These are phyloP conservation scores for Melanotaenia parkinsoni DNA, from an alignment of 2,797 vertebrate genomes.

Conservation along the genomic window DNA sequence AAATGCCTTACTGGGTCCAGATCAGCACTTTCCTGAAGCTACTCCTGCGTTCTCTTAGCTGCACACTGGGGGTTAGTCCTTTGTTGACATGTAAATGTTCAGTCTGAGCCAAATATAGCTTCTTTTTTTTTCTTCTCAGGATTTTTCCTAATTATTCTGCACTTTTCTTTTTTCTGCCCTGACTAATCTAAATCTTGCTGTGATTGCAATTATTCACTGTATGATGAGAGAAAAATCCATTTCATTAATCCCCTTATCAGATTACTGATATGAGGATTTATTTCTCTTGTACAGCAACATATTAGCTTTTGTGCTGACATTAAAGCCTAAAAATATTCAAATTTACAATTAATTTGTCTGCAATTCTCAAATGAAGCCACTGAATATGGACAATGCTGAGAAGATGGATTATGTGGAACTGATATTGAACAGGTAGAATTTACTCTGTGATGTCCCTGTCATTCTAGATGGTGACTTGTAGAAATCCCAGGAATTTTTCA, in stretches of 20 bases:
- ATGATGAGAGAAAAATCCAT: background rate
- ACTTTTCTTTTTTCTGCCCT: background rate
- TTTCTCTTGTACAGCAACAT: background rate
- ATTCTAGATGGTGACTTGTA: too few relatives aligned
- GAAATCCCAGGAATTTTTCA: too few relatives aligned
- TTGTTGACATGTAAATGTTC: conserved; percentile 3
- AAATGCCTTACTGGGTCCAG: background rate
- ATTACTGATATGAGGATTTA: background rate
- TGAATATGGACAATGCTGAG: background rate
- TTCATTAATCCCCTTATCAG: background rate
- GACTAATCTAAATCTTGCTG: background rate
- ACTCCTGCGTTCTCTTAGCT: background rate
- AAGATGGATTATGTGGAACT: background rate
- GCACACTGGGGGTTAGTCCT: background rate
- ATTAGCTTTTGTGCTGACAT: background rate
- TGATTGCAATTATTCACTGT: background rate
- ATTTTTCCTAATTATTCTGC: background rate
- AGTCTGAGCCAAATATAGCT: background rate
- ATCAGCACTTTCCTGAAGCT: background rate
- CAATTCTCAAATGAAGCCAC: background rate
- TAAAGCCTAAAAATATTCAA: background rate
- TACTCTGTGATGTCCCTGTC: background rate
- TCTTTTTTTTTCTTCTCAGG: background rate
- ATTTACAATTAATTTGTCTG: background rate
- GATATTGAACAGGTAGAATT: background rate